These are phyloP conservation scores for Paragorgia papillata DNA, from an alignment of 92 coral and sea anemone genomes.

Conservation along the genomic window DNA sequence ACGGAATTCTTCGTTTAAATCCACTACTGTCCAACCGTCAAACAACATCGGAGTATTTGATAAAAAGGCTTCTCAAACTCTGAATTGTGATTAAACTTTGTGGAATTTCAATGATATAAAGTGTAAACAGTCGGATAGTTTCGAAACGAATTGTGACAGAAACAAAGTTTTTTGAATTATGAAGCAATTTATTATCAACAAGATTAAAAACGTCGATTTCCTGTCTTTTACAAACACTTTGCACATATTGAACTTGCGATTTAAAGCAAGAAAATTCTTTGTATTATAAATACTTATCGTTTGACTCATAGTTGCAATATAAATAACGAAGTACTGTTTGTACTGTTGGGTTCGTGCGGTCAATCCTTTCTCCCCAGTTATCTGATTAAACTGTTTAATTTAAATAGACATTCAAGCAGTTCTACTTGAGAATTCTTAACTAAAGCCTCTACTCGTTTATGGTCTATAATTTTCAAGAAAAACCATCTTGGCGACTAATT, in stretches of 20 bases:
- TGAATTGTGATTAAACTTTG: neutral
- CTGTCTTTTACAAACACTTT: conserved; percentile 2
- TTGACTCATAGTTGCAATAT: neutral
- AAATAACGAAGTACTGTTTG: no score
- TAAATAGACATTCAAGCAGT: no score
- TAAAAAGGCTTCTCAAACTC: neutral
- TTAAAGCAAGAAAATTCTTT: neutral
- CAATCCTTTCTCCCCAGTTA: no score
- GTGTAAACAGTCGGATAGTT: neutral
- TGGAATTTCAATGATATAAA: neutral
- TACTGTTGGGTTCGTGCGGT: no score
- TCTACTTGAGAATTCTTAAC: no score
- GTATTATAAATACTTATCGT: neutral
- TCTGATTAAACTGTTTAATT: no score
- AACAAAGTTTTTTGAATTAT: neutral
- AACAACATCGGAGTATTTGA: neutral
- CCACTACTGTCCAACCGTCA: neutral
- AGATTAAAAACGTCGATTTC: neutral
- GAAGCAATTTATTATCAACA: neutral
- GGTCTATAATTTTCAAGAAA: no score
- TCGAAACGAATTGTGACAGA: neutral
- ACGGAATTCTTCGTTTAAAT: neutral
- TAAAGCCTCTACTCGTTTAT: no score
- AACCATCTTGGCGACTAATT: no score
- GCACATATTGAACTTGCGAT: neutral